These are phyloP conservation scores for Gastrophysa polygoni DNA, from an alignment of 2,888 invertebrate genomes.

Conservation along the genomic window DNA sequence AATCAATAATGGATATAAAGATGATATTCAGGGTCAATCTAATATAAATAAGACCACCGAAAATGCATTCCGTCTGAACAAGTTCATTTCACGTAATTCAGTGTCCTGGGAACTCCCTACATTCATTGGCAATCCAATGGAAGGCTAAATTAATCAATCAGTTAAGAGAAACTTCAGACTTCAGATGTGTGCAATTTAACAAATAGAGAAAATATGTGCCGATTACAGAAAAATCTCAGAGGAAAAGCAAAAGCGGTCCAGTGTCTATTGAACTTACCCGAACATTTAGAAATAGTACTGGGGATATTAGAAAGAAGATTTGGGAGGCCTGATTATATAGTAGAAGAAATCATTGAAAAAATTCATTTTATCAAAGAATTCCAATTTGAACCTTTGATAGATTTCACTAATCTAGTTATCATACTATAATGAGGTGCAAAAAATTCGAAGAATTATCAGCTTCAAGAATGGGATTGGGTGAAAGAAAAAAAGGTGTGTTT, in stretches of 20 bases:
- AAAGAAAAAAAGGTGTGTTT: background rate
- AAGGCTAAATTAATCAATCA: slow-evolving; percentile 7
- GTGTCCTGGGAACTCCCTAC: background rate
- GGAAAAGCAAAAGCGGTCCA: background rate
- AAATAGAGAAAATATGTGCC: background rate
- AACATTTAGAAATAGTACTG: background rate
- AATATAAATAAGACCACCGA: background rate
- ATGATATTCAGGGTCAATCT: background rate
- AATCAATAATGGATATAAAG: background rate
- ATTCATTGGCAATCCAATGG: slow-evolving; percentile 6
- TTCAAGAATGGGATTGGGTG: background rate
- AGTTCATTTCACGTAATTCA: too few relatives aligned
- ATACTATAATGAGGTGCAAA: background rate
- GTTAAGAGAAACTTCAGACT: slow-evolving; percentile 9
- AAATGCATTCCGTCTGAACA: too few relatives aligned
- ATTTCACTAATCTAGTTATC: background rate
- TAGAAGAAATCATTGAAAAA: background rate
- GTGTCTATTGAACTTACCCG: background rate
- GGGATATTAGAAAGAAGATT: background rate
- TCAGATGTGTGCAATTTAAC: background rate
- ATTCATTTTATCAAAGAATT: too few relatives aligned
- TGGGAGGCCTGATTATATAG: background rate
- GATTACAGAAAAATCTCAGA: background rate
- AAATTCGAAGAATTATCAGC: background rate
- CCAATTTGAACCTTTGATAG: too few relatives aligned